These are phyloP conservation scores for Indicator indicator DNA, from an alignment of 2,113 vertebrate species.

Conservation along the genomic window DNA sequence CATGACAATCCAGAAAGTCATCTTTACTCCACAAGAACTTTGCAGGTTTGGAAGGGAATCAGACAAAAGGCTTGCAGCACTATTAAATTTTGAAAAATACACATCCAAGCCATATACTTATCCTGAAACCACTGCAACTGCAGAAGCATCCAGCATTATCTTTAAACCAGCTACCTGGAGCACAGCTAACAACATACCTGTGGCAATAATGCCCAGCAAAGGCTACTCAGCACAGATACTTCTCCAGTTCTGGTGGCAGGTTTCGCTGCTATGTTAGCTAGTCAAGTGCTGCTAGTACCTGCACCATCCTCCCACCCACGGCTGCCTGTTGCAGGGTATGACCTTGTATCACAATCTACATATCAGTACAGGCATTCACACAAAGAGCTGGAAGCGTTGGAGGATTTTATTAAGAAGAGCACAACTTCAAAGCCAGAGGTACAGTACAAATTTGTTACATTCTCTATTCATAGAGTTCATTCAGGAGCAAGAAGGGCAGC, in stretches of 20 bases:
- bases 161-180: background rate
- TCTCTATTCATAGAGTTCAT: constrained; percentile 48
- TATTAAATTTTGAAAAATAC: background rate
- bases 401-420: constrained; percentile 54
- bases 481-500: constrained; percentile 44
- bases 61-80: background rate
- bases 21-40: background rate
- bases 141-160: background rate
- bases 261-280: background rate
- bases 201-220: background rate
- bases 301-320: constrained; percentile 5
- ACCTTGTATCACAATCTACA: constrained; percentile 55
- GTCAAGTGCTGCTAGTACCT: background rate
- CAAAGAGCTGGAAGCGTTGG: constrained; percentile 56
- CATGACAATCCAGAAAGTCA: background rate
- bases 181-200: rapidly evolving
- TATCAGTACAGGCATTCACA: constrained; percentile 26
- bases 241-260: constrained; percentile 12
- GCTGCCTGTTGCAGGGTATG: background rate
- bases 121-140: background rate
- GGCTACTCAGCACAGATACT: background rate
- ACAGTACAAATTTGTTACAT: constrained; percentile 52
- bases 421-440: constrained; percentile 62
- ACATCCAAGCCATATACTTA: background rate
- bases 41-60: background rate